phyloP scores from a whole-genome alignment of 2,113 vertebrate genomes.

The Tympanuchus pallidicinctus region DNA sequence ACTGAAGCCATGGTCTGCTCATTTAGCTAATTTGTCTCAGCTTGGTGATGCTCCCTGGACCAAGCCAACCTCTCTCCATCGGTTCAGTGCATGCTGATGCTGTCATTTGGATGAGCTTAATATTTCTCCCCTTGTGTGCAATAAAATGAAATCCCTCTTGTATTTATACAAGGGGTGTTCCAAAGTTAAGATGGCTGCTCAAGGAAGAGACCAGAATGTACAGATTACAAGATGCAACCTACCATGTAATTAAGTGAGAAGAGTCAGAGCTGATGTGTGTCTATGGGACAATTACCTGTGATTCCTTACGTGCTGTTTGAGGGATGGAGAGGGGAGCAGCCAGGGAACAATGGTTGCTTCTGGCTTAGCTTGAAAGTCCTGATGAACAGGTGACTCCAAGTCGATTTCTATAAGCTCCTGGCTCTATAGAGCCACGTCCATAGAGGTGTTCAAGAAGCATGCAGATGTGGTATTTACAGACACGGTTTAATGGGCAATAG shows the following conservation, averaged over 20 bases:
- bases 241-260: background rate
- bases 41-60: background rate
- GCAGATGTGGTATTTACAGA: no score
- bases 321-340: background rate
- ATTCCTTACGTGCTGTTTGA: background rate
- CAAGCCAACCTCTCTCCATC: background rate
- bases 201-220: background rate
- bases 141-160: background rate
- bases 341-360: background rate
- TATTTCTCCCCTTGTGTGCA: background rate
- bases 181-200: background rate
- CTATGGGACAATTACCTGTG: background rate
- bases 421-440: no score
- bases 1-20: background rate
- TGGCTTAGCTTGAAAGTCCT: background rate
- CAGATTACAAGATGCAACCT: background rate
- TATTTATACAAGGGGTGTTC: background rate
- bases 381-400: background rate
- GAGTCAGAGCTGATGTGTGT: background rate
- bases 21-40: background rate
- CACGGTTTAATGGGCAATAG: no score
- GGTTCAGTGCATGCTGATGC: background rate
- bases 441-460: no score
- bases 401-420: background rate
- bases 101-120: background rate